A percentile compares a stretch with the other conserved stretches of the same genome.
These are phyloP conservation scores for Ctenicera cuprea DNA, from an alignment of 2,888 invertebrate genomes.

Conservation along the genomic window DNA sequence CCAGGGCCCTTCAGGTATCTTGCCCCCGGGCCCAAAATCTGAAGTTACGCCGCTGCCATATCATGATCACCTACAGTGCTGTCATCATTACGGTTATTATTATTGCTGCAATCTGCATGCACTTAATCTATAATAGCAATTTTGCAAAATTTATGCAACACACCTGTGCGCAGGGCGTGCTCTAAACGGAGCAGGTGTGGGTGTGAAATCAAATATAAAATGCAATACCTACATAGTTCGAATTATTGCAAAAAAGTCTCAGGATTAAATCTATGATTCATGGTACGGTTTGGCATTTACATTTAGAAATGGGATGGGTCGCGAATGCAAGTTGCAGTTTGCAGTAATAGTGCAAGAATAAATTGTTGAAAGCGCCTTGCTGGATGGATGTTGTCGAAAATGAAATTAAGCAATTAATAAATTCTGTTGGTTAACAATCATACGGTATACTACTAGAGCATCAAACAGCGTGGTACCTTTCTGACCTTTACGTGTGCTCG, in stretches of 20 bases:
- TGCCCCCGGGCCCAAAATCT: too few species aligned
- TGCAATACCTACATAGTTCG: not conserved
- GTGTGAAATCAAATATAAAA: not conserved
- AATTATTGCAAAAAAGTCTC: too few species aligned
- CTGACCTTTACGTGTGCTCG: conserved; percentile 12
- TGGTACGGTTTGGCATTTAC: too few species aligned
- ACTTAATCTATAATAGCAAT: not conserved
- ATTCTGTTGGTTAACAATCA: not conserved
- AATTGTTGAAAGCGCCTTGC: too few species aligned
- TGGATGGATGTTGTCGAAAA: too few species aligned
- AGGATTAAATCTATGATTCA: too few species aligned
- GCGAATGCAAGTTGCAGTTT: too few species aligned
- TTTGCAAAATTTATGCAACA: not conserved
- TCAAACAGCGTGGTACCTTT: conserved; percentile 16
- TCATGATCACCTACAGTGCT: not conserved
- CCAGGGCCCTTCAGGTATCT: too few species aligned
- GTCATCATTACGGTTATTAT: not conserved
- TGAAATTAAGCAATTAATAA: too few species aligned
- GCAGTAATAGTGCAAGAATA: too few species aligned
- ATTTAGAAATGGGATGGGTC: too few species aligned
- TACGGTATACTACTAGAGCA: not conserved
- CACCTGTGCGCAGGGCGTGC: not conserved
- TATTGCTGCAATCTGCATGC: not conserved
- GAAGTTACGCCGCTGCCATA: too few species aligned
- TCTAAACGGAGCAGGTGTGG: not conserved